Percentiles rank a stretch among this genome's conserved stretches.
Evolutionary conservation across 2,113 vertebrate genomes (phyloP).

Genomic region (Cynocephalus volans): DNA sequence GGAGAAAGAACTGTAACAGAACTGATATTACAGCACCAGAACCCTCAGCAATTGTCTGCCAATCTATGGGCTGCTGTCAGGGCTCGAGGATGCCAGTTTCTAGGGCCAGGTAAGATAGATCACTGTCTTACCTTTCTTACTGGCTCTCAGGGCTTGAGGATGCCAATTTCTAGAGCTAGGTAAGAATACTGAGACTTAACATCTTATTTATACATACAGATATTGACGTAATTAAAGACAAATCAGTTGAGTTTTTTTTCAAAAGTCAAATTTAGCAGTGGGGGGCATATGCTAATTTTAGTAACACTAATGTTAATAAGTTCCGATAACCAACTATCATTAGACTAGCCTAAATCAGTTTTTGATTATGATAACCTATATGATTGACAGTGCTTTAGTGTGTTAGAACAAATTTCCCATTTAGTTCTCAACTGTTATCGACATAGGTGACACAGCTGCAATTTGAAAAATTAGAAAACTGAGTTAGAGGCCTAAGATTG

Average conservation of each 20-base stretch:
- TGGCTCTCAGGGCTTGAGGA: background rate
- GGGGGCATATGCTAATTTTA: too few relatives aligned
- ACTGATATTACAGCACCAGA: constrained; percentile 92
- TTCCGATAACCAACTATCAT: too few relatives aligned
- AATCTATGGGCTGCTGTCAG: constrained; percentile 93
- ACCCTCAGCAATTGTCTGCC: constrained; percentile 93
- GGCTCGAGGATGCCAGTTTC: constrained; percentile 92
- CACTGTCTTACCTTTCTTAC: background rate
- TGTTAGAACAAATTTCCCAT: constrained; percentile 54
- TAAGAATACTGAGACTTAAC: constrained; percentile 17
- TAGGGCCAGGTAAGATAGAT: constrained; percentile 90
- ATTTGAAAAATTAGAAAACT: constrained; percentile 41
- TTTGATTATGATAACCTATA: constrained; percentile 21
- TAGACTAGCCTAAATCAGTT: background rate
- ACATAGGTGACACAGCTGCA: constrained; percentile 10
- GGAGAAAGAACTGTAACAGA: constrained; percentile 92
- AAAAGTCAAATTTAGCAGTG: too few relatives aligned
- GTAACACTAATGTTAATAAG: too few relatives aligned
- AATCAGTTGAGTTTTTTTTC: background rate
- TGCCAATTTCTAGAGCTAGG: background rate
- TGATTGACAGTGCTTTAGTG: background rate
- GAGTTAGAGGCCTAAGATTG: constrained; percentile 2
- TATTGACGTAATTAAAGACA: constrained; percentile 27
- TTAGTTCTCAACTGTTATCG: constrained; percentile 6
- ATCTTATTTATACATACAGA: background rate